These are phyloP conservation scores for Cossypha caffra DNA, from an alignment of 2,797 vertebrate species.

Conservation along the genomic window DNA sequence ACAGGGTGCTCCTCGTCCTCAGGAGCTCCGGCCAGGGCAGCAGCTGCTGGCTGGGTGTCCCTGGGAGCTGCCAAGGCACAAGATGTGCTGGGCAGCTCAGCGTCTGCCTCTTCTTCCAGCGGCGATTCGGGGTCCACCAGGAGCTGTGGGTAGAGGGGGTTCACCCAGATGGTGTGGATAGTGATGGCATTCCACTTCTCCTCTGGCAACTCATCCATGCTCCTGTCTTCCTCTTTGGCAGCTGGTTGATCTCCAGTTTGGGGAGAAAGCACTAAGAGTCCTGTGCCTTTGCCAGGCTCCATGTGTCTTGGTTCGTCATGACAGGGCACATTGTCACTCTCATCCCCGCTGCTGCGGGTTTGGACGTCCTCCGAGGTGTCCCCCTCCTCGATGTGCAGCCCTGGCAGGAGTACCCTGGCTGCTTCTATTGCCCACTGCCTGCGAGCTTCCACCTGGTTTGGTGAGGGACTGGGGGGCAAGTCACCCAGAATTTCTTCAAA, in stretches of 20 bases:
- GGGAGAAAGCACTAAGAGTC: not conserved
- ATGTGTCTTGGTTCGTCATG: rapidly evolving
- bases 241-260: not conserved
- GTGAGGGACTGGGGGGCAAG: not conserved
- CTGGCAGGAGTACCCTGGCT: too few species aligned
- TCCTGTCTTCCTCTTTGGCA: too few species aligned
- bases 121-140: rapidly evolving
- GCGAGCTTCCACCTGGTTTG: not conserved
- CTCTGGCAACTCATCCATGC: rapidly evolving
- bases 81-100: not conserved
- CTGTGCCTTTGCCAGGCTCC: not conserved
- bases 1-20: not conserved
- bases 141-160: not conserved
- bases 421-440: not conserved
- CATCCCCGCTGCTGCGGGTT: rapidly evolving
- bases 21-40: too few species aligned
- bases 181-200: not conserved
- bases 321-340: rapidly evolving
- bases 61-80: not conserved
- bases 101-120: rapidly evolving
- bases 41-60: too few species aligned
- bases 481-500: rapidly evolving
- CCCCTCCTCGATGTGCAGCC: not conserved
- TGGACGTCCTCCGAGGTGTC: not conserved
- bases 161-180: not conserved